Evolutionary conservation across 2,888 invertebrate species (phyloP), one percentile per base, ranked within the genome.

Genomic region (Pachydiplax longipennis): DNA sequence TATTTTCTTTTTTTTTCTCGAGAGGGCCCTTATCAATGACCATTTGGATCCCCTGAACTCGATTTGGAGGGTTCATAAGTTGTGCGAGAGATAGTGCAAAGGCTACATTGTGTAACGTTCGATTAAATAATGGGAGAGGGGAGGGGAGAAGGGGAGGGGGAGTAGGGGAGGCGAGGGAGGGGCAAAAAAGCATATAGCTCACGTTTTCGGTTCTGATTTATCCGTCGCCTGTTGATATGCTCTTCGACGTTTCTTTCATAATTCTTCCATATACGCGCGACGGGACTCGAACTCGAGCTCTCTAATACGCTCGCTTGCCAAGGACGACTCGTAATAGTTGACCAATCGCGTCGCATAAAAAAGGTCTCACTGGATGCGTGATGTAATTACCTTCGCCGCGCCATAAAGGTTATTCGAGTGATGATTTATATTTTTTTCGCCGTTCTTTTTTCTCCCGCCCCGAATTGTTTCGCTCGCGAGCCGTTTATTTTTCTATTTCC

Each of bases 11-110:
- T 61, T 15, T 61, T 87, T 87, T 87, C 8, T 83, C 8, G 12
- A 37, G 37, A 18, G 18, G 58, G 58, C 25, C 82, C 53, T 87
- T 87, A 87, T 87, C 87, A 87, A 87, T 87, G 87, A 31, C 87
- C 87, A n/a, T 87, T 87, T n/a, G 18, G 61, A 61, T 87, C 87
- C 22, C 87, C 37, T 87, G 87, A 87, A 87, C 87, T 87, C 87
- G 61, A 61, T 87, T 87, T n/a, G 37, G 87, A 37, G 61, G 87
- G 87, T 87, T 87, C 87, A 87, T 37, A 40, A 65, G 61, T 37
- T 87, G 61, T 37, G 87, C 87, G 37, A 40, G 87, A 87, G 61
- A 87, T 87, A 65, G 87, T 12, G 35, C n/a, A 22, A 22, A 37
- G 37, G 87, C 22, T 18, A 37, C 65, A 40, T 87, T 87, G 87